A percentile compares a stretch with the other conserved stretches of the same genome.
Evolutionary conservation across 2,113 vertebrate species (phyloP).

Genomic region (Phyllopteryx taeniolatus): DNA sequence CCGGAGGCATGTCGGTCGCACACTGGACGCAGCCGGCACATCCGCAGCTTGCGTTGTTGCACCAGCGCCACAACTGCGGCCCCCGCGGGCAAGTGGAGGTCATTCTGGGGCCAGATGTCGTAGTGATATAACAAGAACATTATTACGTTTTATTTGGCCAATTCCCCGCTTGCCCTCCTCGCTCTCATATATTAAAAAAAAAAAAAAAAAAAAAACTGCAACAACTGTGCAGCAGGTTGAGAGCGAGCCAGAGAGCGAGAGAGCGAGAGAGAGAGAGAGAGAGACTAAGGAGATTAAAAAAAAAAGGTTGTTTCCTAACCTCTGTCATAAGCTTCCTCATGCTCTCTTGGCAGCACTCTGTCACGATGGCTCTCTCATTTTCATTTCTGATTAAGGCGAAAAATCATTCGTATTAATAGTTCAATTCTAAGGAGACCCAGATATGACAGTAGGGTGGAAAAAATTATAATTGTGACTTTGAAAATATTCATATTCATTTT

Average conservation of each 20-base stretch:
- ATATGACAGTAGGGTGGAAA: background rate
- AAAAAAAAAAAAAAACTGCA: slow-evolving; percentile 3
- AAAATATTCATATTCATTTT: background rate
- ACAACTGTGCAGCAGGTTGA: background rate
- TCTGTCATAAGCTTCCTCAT: slow-evolving; percentile 24
- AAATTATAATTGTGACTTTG: background rate
- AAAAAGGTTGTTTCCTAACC: slow-evolving; percentile 26
- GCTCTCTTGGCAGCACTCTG: slow-evolving; percentile 36
- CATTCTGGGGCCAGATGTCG: slow-evolving; percentile 62
- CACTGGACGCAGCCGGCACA: slow-evolving; percentile 16
- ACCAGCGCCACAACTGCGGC: slow-evolving; percentile 16
- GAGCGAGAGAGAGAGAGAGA: slow-evolving; percentile 6
- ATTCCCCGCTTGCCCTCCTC: slow-evolving; percentile 41
- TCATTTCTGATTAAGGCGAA: background rate
- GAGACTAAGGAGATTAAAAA: slow-evolving; percentile 27
- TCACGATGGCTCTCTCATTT: slow-evolving; percentile 3
- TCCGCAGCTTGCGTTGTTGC: slow-evolving; percentile 22
- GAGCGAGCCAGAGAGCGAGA: slow-evolving; percentile 15
- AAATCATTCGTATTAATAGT: background rate
- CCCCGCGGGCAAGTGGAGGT: slow-evolving; percentile 40
- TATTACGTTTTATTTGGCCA: slow-evolving; percentile 62
- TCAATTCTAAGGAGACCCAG: background rate
- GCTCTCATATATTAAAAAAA: slow-evolving; percentile 32
- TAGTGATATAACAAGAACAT: slow-evolving; percentile 61
- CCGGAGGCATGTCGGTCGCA: slow-evolving; percentile 39